These are phyloP conservation scores for Dicerorhinus sumatrensis DNA, from an alignment of 2,113 vertebrate species.

Conservation along the genomic window DNA sequence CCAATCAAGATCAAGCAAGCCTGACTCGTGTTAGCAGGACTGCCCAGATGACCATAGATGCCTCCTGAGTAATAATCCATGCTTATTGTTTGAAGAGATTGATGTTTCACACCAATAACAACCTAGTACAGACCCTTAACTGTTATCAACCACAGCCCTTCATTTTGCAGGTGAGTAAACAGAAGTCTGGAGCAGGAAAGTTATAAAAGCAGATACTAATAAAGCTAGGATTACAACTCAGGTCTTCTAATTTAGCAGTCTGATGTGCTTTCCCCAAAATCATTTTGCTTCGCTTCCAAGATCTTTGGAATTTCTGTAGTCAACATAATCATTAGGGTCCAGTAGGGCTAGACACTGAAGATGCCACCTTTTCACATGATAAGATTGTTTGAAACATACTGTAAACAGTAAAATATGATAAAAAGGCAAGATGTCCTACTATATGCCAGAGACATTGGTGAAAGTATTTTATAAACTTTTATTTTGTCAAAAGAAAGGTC, in stretches of 20 bases:
- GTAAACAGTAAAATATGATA: background rate
- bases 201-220: background rate
- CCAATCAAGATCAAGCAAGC: background rate
- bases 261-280: background rate
- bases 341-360: background rate
- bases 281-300: constrained; percentile 44
- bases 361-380: background rate
- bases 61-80: background rate
- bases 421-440: background rate
- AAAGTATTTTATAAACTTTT: constrained; percentile 10
- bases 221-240: background rate
- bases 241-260: constrained; percentile 12
- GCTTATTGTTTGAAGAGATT: background rate
- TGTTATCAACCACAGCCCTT: background rate
- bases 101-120: background rate
- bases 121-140: background rate
- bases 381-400: background rate
- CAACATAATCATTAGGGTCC: background rate
- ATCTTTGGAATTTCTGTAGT: background rate
- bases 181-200: background rate
- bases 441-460: background rate
- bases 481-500: constrained; percentile 6
- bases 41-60: background rate
- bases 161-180: constrained; percentile 10
- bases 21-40: background rate